Evolutionary conservation across 2,113 vertebrate species (phyloP), one percentile per base, ranked within the genome.

Genomic region (Holacanthus passer): DNA sequence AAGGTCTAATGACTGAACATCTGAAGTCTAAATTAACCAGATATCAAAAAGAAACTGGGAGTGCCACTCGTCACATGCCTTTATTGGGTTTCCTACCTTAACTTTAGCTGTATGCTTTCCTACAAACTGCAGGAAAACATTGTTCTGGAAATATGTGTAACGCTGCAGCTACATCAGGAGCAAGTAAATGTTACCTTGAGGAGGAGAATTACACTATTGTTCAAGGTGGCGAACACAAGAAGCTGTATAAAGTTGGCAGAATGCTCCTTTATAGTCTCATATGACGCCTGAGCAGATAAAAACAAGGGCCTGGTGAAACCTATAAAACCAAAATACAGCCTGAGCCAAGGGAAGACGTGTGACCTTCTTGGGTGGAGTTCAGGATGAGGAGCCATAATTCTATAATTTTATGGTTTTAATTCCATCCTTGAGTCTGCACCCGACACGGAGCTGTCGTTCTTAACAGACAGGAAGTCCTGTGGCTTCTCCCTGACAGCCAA

Each of bases 351-450:
- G 72, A 59, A 67, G 50, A 32, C 75, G 56, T 16, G 85, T 20
- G 27, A 85, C 4, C 64, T 60, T 78, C 60, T 67, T 79, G 87
- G 85, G 83, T 88, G 83, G 76, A 85, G 83, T 60, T 56, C 68
- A 63, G 76, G 59, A 35, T 45, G 64, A 83, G 52, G 48, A 80
- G 29, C 17, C 35, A 19, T n/a, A n/a, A 22, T 74, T 68, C 83
- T 87, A 64, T 87, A 71, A 91, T 92, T 88, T 83, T n/a, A 79
- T 8, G 62, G 27, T 48, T 87, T 85, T 83, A 85, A 90, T 87
- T 16, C 76, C 50, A 80, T 19, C 60, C 58, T 32, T 22, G 53
- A 17, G 19, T 67, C 75, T 35, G 66, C 37, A 29, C 56, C 16
- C 32, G 3, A 37, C 66, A 41, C 41, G 24, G 11, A 39, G 32